These are phyloP conservation scores for Drosophila siamana DNA, from an alignment of 2,888 invertebrate species.

Conservation along the genomic window DNA sequence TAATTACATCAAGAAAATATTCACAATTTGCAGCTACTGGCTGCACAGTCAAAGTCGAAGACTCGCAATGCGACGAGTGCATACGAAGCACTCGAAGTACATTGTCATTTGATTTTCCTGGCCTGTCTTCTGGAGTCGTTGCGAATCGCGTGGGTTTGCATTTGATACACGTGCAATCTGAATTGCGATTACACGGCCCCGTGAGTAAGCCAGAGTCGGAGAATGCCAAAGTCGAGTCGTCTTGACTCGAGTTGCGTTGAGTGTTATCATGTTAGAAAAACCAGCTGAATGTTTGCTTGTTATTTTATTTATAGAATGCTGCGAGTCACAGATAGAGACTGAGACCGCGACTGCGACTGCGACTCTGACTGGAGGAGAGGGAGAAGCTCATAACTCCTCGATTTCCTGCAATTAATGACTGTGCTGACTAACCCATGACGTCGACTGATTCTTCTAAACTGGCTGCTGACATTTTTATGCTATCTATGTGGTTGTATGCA, in stretches of 20 bases:
- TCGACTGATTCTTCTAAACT: conserved; percentile 19
- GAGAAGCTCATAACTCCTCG: conserved; percentile 44
- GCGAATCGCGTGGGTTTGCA: conserved; percentile 28
- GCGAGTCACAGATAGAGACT: conserved; percentile 7
- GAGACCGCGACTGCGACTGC: neutral
- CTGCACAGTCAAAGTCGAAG: neutral
- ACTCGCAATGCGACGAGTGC: neutral
- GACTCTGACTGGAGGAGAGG: too few relatives aligned
- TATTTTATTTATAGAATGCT: conserved; percentile 41
- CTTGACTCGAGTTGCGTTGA: neutral
- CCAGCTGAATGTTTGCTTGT: conserved; percentile 34
- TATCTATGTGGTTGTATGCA: neutral
- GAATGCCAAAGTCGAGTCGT: conserved; percentile 26
- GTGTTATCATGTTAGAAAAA: conserved; percentile 29
- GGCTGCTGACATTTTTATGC: conserved; percentile 55
- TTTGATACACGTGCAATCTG: conserved; percentile 39
- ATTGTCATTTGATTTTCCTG: conserved; percentile 23
- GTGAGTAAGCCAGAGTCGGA: too few relatives aligned
- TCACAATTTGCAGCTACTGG: neutral
- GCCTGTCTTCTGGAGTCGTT: conserved; percentile 23
- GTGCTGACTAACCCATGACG: conserved; percentile 32
- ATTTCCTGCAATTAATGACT: conserved; percentile 55
- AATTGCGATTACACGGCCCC: conserved; percentile 21
- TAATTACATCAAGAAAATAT: conserved; percentile 50
- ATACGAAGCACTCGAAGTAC: neutral